Base-by-base conservation (phyloP, 1,140 invertebrate species). In the Platorchestia sp. region DNA sequence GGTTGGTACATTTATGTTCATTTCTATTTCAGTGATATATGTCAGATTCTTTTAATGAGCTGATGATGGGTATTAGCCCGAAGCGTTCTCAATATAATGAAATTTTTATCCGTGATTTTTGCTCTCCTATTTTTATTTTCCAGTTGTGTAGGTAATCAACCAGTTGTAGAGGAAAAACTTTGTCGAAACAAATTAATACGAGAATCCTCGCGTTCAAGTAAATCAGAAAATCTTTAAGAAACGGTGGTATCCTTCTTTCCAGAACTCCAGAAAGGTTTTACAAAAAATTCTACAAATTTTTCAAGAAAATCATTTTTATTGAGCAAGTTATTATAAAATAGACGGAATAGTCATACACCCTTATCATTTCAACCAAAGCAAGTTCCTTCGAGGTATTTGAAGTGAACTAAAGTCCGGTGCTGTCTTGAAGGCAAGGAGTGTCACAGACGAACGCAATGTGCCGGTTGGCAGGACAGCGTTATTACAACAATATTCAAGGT, bases 401-500 rank as follows among this genome's bases (percentile, higher is more conserved):
- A 75, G 59, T 75, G 7, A 19, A 75, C 36, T 27, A 14, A 75
- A 75, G 36, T 3, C 59, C 36, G 14, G 14, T 10, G 10, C 36
- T 10, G 59, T 27, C 14, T 75, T 3, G 10, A 75, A 75, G 3
- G 59, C 59, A 36, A 75, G 27, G 10, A 75, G 14, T 10, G 14
- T 27, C 10, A 3, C 27, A 14, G 27, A 75, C 36, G 59, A 75
- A 75, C 59, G 59, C 14, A 75, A 27, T 27, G 59, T 75, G 59
- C 59, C 59, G 10, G 59, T 75, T 36, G 59, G 59, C 59, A 75
- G 59, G 36, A 75, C 59, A 10, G 27, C 59, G 59, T 42, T 89
- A 89, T 89, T 44, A 41, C 87, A 89, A 89, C 43, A 44, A 93
- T n/a, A 93, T 93, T 93, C 91, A n/a, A n/a, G 43, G 91, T 44